phyloP scores from a whole-genome alignment of 2,113 vertebrate species.

The Rafetus swinhoei region DNA sequence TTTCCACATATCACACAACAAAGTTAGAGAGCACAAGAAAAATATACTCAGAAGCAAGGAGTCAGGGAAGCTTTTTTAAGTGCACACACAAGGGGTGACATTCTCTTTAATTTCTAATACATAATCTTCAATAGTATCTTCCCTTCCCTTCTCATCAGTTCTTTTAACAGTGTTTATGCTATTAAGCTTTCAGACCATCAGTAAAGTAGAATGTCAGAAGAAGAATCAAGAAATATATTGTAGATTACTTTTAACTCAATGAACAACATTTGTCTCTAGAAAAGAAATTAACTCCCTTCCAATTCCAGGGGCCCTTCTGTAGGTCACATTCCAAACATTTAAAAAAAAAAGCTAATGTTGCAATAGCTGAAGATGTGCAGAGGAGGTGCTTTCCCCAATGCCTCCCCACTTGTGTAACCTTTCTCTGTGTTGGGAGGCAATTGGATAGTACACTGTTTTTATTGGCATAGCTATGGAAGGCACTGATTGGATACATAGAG shows the following conservation, averaged over 20 bases:
- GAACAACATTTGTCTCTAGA: conserved; percentile 49
- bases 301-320: conserved; percentile 57
- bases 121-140: neutral
- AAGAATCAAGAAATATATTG: conserved; percentile 44
- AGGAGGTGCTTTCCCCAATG: neutral
- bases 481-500: neutral
- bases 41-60: neutral
- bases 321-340: conserved; percentile 35
- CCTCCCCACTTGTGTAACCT: neutral
- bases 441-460: neutral
- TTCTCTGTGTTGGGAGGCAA: neutral
- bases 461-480: neutral
- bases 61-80: neutral
- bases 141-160: neutral
- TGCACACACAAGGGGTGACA: neutral
- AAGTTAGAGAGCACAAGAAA: neutral
- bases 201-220: conserved; percentile 1
- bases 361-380: conserved; percentile 21
- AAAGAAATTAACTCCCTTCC: conserved; percentile 61
- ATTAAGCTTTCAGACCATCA: neutral
- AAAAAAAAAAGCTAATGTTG: conserved; percentile 51
- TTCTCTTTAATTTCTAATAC: neutral
- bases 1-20: neutral
- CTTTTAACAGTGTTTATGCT: neutral
- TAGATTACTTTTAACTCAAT: conserved; percentile 46